Percentiles rank a stretch among this genome's conserved stretches.
phyloP scores from a whole-genome alignment of 2,797 vertebrate species.

The Ctenochaetus hawaiiensis region DNA sequence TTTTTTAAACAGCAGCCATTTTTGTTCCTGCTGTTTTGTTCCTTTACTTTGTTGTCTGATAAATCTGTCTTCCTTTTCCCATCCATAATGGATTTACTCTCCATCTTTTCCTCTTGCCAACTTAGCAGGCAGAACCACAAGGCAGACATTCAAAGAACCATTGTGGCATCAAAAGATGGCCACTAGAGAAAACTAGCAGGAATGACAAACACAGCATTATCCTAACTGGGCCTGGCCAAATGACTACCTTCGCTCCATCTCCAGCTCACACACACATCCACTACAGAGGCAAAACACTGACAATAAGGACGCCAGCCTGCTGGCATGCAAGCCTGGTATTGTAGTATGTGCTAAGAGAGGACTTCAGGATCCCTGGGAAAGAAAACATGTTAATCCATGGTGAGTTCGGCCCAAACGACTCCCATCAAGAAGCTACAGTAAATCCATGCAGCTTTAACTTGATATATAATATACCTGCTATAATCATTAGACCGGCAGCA shows the following conservation, averaged over 20 bases:
- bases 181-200: conserved; percentile 57
- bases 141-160: conserved; percentile 55
- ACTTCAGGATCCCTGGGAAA: conserved; percentile 35
- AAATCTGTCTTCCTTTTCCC: conserved; percentile 11
- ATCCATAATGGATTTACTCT: conserved; percentile 24
- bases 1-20: background rate
- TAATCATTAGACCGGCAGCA: conserved; percentile 2
- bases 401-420: conserved; percentile 18
- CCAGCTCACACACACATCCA: conserved; percentile 44
- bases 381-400: conserved; percentile 29
- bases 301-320: conserved; percentile 33
- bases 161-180: conserved; percentile 49
- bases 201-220: conserved; percentile 72
- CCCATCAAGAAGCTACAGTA: conserved; percentile 24
- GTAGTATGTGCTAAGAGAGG: conserved; percentile 26
- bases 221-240: conserved; percentile 57
- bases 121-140: conserved; percentile 51
- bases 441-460: conserved; percentile 31
- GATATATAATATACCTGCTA: conserved; percentile 20
- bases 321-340: conserved; percentile 17
- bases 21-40: background rate
- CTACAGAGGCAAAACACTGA: conserved; percentile 46
- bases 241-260: conserved; percentile 58
- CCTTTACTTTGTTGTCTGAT: conserved; percentile 3
- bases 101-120: conserved; percentile 48